Evolutionary conservation across 2,113 vertebrate species (phyloP), one percentile per base, ranked within the genome.

Genomic region (Chaetops frenatus): DNA sequence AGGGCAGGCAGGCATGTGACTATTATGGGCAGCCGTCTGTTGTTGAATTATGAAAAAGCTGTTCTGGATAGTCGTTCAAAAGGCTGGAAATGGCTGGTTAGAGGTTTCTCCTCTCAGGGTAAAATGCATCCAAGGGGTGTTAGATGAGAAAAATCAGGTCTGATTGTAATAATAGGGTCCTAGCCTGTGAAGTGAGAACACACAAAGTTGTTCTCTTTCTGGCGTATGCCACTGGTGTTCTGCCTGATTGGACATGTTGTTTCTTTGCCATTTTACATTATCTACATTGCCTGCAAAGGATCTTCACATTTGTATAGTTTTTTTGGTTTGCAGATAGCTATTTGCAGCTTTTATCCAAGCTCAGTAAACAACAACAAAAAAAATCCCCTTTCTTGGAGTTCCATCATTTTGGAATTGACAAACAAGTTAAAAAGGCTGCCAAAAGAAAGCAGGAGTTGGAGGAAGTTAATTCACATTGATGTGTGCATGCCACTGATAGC

Each of bases 401-500:
- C 44, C 31, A 14, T 84, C 51, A 66, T 94, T 94, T 93, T 93
- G 74, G 84, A 95, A 95, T 86, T 84, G 93, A 86, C 82, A 92
- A 92, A 87, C 81, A 91, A 88, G 89, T 94, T 81, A 56, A 90
- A 97, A 91, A 91, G 70, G 77, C 78, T 84, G 94, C 94, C 96
- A 92, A 91, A 94, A 92, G 92, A 87, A 65, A 53, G 90, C 81
- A 33, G 7, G 66, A 67, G 84, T 84, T 61, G 70, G 86, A 92
- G 88, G 94, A 88, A 87, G 94, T 97, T 96, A 85, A 91, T 96
- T 94, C 90, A 12, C 85, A 35, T 77, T 60, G 56, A 95, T 79
- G 96, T 80, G 90, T 98, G 97, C 53, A 24, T 53, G 89, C 94
- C 86, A 67, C 97, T 95, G 97, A 98, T 96, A 97, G 93, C 73